Evolutionary conservation across 2,888 invertebrate species (phyloP), one percentile per base, ranked within the genome.

Genomic region (Perithous albicinctus): DNA sequence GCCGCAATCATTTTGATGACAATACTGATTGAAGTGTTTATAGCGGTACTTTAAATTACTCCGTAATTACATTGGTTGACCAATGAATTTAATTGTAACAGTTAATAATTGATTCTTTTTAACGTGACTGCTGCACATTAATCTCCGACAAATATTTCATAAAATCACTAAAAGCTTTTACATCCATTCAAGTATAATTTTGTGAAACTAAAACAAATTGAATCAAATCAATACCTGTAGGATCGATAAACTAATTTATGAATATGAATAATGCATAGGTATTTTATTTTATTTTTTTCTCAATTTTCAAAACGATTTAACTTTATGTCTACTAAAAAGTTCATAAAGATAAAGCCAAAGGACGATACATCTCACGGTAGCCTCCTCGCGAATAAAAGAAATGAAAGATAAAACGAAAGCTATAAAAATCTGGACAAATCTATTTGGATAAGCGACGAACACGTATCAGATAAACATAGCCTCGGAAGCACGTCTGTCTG

Each of bases 401-500:
- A 59, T n/a, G 29, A 18, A 41, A 20, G 26, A 43, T 41, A 41
- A 59, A 20, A 59, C 41, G 29, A 38, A 15, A 10, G 54, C 23
- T n/a, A n/a, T 38, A 26, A 43, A 43, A 72, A 72, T 72, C 59
- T 51, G 78, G 72, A 75, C 67, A 73, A 76, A 82, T 76, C 67
- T 79, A 78, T 82, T 82, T 76, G 78, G 66, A 82, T 72, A 76
- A 81, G 61, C 66, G 56, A 59, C 51, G 51, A 72, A 69, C 72
- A 67, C 79, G 78, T 78, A 51, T 59, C 54, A 76, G 56, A 79
- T 78, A 82, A 79, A 82, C 78, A 82, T 66, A 56, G 56, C 56
- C 18, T 46, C 38, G 29, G 26, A 61, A 72, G 64, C 76, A 77
- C 78, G 82, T 78, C 66, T 75, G 72, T 82, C 67, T 35, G 66